Evolutionary conservation across 2,113 vertebrate genomes (phyloP).

Genomic region (Poeciliopsis prolifica): DNA sequence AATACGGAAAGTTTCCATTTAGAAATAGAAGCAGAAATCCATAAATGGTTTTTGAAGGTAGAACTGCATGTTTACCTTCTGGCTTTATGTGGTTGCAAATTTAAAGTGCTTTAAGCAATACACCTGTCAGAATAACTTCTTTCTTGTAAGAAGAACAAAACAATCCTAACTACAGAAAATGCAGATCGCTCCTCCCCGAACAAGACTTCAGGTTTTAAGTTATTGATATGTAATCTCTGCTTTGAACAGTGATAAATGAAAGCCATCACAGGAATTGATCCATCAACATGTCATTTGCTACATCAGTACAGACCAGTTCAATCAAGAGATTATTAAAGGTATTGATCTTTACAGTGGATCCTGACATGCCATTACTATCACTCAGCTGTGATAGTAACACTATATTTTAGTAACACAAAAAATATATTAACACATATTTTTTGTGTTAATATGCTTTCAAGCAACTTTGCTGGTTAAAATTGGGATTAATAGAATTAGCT

Average conservation of each 20-base stretch:
- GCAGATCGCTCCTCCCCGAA: slow-evolving; percentile 2
- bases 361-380: slow-evolving; percentile 17
- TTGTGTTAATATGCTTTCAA: slow-evolving; percentile 29
- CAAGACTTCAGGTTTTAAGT: slow-evolving; percentile 50
- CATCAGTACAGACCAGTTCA: slow-evolving; percentile 35
- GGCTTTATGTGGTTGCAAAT: neutral
- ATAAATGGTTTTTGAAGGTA: neutral
- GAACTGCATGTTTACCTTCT: neutral
- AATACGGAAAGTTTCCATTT: neutral
- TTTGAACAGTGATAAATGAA: slow-evolving; percentile 56
- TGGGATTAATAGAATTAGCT: neutral
- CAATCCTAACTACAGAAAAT: neutral
- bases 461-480: neutral
- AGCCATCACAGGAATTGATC: slow-evolving; percentile 61
- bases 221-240: slow-evolving; percentile 61
- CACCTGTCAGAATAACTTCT: neutral
- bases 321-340: slow-evolving; percentile 28
- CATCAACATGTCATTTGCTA: slow-evolving; percentile 54
- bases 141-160: neutral
- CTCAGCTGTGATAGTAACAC: slow-evolving; percentile 5
- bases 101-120: neutral
- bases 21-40: neutral
- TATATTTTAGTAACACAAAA: no score
- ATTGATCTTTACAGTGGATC: neutral
- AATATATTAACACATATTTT: no score